phyloP scores from a whole-genome alignment of 2,113 vertebrate species.

The Scortum barcoo region DNA sequence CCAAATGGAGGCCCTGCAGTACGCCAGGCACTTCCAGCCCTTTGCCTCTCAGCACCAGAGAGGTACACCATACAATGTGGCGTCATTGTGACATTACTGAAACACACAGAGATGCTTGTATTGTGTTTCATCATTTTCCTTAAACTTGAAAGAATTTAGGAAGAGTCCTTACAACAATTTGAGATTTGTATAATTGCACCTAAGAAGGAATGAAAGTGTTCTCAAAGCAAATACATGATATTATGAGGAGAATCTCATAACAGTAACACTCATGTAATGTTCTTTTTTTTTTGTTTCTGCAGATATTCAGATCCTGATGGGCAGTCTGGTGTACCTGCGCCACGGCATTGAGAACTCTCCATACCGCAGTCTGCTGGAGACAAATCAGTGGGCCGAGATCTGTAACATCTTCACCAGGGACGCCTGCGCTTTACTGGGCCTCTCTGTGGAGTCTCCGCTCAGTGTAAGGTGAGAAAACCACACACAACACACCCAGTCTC shows the following conservation, averaged over 20 bases:
- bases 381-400: constrained; percentile 92
- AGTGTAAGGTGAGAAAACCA: constrained; percentile 89
- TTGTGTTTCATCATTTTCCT: neutral
- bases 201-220: neutral
- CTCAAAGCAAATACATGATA: neutral
- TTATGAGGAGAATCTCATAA: neutral
- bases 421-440: constrained; percentile 90
- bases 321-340: constrained; percentile 92
- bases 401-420: constrained; percentile 93
- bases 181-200: neutral
- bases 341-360: constrained; percentile 93
- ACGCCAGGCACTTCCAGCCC: constrained; percentile 91
- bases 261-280: neutral
- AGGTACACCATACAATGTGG: constrained; percentile 72
- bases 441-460: constrained; percentile 92
- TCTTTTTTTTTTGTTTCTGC: constrained; percentile 10
- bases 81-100: neutral
- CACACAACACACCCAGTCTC: neutral
- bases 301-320: constrained; percentile 96
- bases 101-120: neutral
- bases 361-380: constrained; percentile 90
- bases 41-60: constrained; percentile 91
- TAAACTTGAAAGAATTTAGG: neutral
- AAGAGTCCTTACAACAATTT: neutral
- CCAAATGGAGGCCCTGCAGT: constrained; percentile 91